Conservation (phyloP, 2,797 vertebrate species). For the Manis crassicaudata region DNA sequence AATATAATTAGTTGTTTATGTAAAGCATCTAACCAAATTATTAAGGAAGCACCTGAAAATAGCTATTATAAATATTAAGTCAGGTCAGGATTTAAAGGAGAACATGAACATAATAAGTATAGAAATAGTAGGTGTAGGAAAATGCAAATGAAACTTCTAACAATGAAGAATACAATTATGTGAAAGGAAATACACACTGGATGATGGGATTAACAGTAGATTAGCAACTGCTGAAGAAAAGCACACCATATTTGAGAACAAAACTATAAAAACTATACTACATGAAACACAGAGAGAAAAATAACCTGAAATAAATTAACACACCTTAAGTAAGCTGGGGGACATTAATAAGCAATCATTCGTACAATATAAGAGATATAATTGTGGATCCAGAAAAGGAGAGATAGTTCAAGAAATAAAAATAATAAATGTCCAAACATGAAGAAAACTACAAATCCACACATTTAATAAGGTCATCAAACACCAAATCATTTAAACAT, state of each 20-base stretch:
- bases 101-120: not conserved
- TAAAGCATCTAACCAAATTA: conserved; percentile 7
- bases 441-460: not conserved
- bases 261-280: not conserved
- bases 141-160: not conserved
- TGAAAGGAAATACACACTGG: not conserved
- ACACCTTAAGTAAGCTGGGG: not conserved
- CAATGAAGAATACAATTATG: not conserved
- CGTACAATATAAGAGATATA: not conserved
- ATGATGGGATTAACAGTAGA: not conserved
- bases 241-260: not conserved
- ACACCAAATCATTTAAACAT: not conserved
- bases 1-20: not conserved
- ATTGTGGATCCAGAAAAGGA: not conserved
- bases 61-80: not conserved
- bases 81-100: not conserved
- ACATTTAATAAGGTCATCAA: not conserved
- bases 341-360: not conserved
- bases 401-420: not conserved
- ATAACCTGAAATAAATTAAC: not conserved
- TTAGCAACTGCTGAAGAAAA: not conserved
- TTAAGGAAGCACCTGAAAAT: conserved; percentile 5
- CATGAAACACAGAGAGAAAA: not conserved
- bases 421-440: not conserved
- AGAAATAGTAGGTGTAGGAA: not conserved